Evolutionary conservation across 2,113 vertebrate genomes (phyloP).

Genomic region (Gymnorhina tibicen): DNA sequence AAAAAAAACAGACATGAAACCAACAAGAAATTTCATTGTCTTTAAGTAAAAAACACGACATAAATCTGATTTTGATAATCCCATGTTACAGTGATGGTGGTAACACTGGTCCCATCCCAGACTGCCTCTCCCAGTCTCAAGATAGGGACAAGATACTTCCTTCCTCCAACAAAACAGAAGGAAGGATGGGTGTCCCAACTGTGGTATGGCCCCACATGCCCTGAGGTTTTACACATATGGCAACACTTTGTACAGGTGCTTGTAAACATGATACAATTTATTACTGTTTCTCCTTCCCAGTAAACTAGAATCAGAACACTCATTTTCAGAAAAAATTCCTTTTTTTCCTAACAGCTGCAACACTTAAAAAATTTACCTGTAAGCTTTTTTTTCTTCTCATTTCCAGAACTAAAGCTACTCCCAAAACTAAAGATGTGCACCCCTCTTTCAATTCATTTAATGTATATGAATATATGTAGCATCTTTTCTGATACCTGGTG

Average conservation of each 20-base stretch:
- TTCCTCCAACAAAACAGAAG: not conserved
- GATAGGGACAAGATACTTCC: not conserved
- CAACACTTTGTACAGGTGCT: conserved; percentile 12
- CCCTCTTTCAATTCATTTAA: not conserved
- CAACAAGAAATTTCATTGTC: not conserved
- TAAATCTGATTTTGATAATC: not conserved
- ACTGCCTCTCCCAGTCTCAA: not conserved
- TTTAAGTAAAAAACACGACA: not conserved
- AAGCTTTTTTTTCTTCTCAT: not conserved
- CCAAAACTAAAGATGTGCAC: not conserved
- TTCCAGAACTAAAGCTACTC: not conserved
- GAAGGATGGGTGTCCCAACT: not conserved
- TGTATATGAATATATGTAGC: not conserved
- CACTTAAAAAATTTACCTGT: not conserved
- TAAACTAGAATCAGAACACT: not conserved
- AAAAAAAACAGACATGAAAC: not conserved
- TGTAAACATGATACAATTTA: conserved; percentile 1
- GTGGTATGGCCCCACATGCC: not conserved
- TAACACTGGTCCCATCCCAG: not conserved
- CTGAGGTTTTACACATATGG: not conserved
- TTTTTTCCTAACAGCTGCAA: not conserved
- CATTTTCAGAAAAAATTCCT: not conserved
- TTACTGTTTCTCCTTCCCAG: not conserved
- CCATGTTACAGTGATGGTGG: accelerated
- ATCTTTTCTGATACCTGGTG: not conserved